These are phyloP conservation scores for Metopia argyrocephala DNA, from an alignment of 2,888 invertebrate genomes.

Conservation along the genomic window DNA sequence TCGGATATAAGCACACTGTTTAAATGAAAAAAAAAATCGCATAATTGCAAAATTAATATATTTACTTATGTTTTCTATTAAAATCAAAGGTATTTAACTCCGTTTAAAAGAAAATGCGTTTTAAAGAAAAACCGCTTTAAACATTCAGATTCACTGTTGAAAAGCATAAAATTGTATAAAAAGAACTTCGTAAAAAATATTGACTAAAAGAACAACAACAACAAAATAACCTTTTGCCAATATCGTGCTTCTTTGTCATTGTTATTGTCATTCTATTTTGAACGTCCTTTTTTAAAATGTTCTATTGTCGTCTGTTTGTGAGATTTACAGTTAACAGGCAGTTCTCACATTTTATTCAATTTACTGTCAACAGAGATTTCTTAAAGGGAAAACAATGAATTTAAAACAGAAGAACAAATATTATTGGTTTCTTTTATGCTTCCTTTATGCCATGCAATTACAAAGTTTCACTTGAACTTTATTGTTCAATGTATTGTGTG, in stretches of 20 bases:
- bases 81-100: no score
- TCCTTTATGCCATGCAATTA: not conserved
- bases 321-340: not conserved
- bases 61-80: no score
- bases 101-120: no score
- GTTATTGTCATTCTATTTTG: conserved; percentile 19
- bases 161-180: no score
- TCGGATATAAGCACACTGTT: no score
- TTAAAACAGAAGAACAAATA: not conserved
- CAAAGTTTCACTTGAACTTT: not conserved
- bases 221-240: not conserved
- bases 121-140: no score
- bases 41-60: no score
- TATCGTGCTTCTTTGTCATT: conserved; percentile 8
- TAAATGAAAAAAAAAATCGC: no score
- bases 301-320: not conserved
- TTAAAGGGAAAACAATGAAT: not conserved
- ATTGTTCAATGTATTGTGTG: not conserved
- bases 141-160: no score
- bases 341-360: not conserved
- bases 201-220: not conserved
- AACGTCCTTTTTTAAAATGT: not conserved
- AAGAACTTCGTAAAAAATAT: not conserved
- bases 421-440: not conserved
- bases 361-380: conserved; percentile 5